Base-by-base conservation (phyloP, 2,113 vertebrate species). In the Tringa solitaria region DNA sequence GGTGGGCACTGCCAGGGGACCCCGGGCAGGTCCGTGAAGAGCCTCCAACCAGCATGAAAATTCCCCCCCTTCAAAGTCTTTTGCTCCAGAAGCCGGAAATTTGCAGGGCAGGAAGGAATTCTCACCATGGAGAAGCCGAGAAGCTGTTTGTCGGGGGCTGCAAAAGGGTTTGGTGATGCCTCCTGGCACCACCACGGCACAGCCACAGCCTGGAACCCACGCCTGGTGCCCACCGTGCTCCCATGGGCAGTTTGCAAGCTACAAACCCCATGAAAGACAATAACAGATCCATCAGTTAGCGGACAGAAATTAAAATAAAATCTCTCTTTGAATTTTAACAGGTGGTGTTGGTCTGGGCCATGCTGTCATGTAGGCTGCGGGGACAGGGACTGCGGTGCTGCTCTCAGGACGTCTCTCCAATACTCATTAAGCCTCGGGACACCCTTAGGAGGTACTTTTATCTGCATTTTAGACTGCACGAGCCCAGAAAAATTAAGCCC, bases 201-300 rank as follows among this genome's bases (percentile, higher is more conserved):
- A 22, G 17, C 60, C 46, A 33, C 45, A n/a, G 41, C 27, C 78
- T 4, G 9, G 24, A 46, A 60, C 24, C 53, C 2, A 1, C 0
- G 0, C 27, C 41, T 46, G 1, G 13, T 1, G 10, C 83, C 41
- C 16, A 18, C 65, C 4, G 19, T 0, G 1, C 76, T 70, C 87
- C 43, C 5, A 23, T 1, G 23, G 30, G 64, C 76, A 43, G 32
- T 9, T 16, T 3, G 32, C 22, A 23, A 67, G 32, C 32, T 17
- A 32, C n/a, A 17, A 50, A 50, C 12, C 27, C 4, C 9, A 2
- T 4, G 57, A 21, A 39, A 73, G 46, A 2, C 76, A 53, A 46
- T 43, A 46, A 13, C 48, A 78, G 46, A 77, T 77, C 81, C 81
- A 57, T 35, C 60, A 43, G 39, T 74, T 59, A 87, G 14, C 1